A percentile compares a stretch with the other conserved stretches of the same genome.
Evolutionary conservation across 92 coral and sea anemone genomes (phyloP).

Genomic region (Porites rus): DNA sequence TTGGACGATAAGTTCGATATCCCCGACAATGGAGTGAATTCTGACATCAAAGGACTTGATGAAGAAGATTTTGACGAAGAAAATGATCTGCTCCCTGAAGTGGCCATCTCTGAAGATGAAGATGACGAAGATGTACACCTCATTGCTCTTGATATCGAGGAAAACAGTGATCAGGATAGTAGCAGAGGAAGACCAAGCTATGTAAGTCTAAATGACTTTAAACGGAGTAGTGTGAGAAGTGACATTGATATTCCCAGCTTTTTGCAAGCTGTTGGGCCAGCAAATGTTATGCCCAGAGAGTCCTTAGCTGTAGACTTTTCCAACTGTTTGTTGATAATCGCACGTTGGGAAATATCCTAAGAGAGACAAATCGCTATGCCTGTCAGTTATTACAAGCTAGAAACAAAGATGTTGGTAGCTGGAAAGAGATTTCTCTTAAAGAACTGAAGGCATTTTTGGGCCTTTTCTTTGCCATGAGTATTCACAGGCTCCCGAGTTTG

Average conservation of each 20-base stretch:
- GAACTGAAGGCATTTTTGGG: neutral
- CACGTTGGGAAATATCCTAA: slow-evolving; percentile 6
- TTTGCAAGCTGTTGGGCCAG: neutral
- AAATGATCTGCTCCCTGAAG: slow-evolving; percentile 27
- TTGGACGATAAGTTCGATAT: slow-evolving; percentile 36
- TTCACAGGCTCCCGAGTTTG: neutral
- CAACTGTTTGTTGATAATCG: slow-evolving; percentile 17
- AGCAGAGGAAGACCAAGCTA: slow-evolving; percentile 35
- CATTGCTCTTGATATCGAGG: slow-evolving; percentile 24
- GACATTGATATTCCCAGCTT: slow-evolving; percentile 2
- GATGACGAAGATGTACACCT: slow-evolving; percentile 22
- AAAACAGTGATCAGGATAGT: slow-evolving; percentile 23
- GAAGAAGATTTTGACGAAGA: slow-evolving; percentile 30
- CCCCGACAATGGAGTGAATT: slow-evolving; percentile 35
- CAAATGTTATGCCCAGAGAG: neutral
- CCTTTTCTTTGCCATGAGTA: neutral
- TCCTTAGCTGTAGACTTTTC: slow-evolving; percentile 8
- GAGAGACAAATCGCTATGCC: neutral
- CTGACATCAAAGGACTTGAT: slow-evolving; percentile 37
- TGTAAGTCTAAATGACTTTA: slow-evolving; percentile 26
- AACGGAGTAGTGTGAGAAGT: neutral
- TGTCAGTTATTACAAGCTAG: neutral
- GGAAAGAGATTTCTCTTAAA: slow-evolving; percentile 14
- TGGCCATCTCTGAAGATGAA: slow-evolving; percentile 9
- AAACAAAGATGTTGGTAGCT: neutral